Conservation (phyloP, 1,140 invertebrate genomes). For the Charaxes varanes region DNA sequence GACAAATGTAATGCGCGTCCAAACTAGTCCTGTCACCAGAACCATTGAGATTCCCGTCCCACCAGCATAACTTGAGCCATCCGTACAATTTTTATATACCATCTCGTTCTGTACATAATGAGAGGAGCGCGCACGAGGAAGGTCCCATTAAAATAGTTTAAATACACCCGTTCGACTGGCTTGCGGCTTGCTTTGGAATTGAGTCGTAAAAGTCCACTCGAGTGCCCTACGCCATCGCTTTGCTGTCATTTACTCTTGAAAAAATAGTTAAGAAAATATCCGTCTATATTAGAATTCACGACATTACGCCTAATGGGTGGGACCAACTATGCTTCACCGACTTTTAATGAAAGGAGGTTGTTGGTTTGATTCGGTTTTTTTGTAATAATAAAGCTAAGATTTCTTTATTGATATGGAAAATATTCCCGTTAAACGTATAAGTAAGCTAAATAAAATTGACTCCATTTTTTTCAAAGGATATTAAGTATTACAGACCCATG, state of each 20-base stretch:
- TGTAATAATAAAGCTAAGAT: too few species aligned
- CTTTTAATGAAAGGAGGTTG: too few species aligned
- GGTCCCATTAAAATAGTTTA: constrained; percentile 49
- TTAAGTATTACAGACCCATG: too few species aligned
- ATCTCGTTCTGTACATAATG: constrained; percentile 5
- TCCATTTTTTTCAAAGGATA: too few species aligned
- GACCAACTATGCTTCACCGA: too few species aligned
- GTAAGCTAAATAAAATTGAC: too few species aligned
- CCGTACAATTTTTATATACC: constrained; percentile 10
- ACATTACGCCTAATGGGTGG: constrained; percentile 28
- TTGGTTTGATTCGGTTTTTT: too few species aligned
- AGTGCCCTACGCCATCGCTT: constrained; percentile 54
- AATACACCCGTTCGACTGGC: constrained; percentile 39
- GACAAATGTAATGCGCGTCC: constrained; percentile 47
- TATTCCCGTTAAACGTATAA: too few species aligned
- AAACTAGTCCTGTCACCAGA: constrained; percentile 55
- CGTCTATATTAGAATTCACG: constrained; percentile 37
- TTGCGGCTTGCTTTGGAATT: constrained; percentile 59
- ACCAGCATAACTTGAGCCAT: constrained; percentile 35
- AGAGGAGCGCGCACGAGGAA: constrained; percentile 21
- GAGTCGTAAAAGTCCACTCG: constrained; percentile 67
- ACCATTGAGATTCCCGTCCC: constrained; percentile 38
- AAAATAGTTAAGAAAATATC: constrained; percentile 43
- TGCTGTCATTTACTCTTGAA: constrained; percentile 54
- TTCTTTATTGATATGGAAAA: too few species aligned